Conservation (phyloP, 2,888 invertebrate species). For the Xestia ashworthii region DNA sequence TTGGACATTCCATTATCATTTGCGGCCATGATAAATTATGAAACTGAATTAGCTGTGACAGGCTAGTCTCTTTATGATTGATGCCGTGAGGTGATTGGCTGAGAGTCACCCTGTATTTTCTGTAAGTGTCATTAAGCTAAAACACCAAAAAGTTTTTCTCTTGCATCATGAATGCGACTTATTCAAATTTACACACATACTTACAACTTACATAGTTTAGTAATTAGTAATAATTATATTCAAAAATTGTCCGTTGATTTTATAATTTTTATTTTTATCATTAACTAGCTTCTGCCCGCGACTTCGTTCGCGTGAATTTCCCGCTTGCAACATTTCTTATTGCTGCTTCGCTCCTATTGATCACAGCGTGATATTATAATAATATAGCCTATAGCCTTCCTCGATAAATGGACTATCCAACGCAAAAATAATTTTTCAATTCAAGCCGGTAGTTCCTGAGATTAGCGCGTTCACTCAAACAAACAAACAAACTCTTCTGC, state of each 20-base stretch:
- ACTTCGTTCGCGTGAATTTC: no score
- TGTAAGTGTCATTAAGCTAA: constrained; percentile 4
- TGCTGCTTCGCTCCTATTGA: no score
- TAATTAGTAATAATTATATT: neutral
- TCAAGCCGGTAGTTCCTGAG: no score
- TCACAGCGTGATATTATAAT: no score
- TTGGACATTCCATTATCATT: constrained; percentile 57
- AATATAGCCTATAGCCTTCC: no score
- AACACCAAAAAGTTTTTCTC: neutral
- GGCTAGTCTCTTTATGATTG: constrained; percentile 44
- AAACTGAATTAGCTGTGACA: constrained; percentile 53
- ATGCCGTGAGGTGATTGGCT: constrained; percentile 34
- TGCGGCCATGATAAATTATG: constrained; percentile 55
- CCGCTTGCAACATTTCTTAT: no score
- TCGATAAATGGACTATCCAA: no score
- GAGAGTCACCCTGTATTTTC: constrained; percentile 6
- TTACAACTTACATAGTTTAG: neutral
- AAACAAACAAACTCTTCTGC: no score
- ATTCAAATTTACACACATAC: neutral
- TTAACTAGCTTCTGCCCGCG: no score
- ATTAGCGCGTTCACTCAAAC: no score
- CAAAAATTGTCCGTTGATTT: no score
- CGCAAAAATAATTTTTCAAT: no score
- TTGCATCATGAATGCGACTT: neutral
- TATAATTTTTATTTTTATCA: neutral